Base-by-base conservation (phyloP, 1,140 invertebrate genomes). In the Ridgeia piscesae region DNA sequence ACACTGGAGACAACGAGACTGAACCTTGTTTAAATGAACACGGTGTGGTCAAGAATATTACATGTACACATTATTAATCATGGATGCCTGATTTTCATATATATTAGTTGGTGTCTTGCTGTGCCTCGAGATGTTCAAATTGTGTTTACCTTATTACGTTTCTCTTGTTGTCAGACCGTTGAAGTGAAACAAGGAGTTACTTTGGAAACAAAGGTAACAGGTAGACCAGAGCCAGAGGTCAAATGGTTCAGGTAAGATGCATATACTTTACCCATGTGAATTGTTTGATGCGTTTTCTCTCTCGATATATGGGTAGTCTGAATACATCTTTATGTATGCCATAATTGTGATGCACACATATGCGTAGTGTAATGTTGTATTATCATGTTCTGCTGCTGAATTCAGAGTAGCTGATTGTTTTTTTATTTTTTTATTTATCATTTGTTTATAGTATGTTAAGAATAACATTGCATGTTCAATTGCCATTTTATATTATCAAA, bases 1-100 rank as follows among this genome's bases (percentile, higher is more conserved):
- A 93, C 95, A 0, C 99, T 6, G 99, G 99, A 0, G 97, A 98
- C 94, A 94, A 94, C 31, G 94, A 92, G 91, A 95, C 96, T 91
- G 94, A 95, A 93, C 94, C 95, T 95, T 92, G 42, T 90, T 90
- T 90, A 2, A 33, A 33, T 90, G 33, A 42, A 90, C 34, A 42
- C 17, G 17, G n/a, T 90, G 34, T 90, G 33, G 33, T 90, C 9
- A 6, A 14, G 34, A 6, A 89, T 33, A 89, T 89, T 90, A 33
- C 35, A 34, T 34, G 21, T 90, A 21, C 58, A 77, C 58, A 0
- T 77, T 77, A 21, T 77, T 77, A 9, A 77, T 17, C 27, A 77
- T n/a, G n/a, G 58, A 77, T 77, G 0, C 6, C 27, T 77, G 1
- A 77, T 90, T n/a, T 34, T n/a, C 35, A 2, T 34, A n/a, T n/a